phyloP scores from a whole-genome alignment of 2,113 vertebrate species.

The Corythornis vintsioides region DNA sequence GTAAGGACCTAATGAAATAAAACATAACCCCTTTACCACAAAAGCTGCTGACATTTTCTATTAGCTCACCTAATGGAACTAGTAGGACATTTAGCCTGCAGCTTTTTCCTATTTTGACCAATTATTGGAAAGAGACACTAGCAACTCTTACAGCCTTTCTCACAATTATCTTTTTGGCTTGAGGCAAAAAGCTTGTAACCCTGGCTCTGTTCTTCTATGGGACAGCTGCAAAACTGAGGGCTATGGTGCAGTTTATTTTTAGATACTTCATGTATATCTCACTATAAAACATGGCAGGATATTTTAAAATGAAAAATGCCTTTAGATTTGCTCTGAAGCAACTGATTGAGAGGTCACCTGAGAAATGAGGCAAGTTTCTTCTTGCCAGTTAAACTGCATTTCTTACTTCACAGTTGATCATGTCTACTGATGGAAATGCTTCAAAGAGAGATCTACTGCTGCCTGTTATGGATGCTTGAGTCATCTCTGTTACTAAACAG shows the following conservation, averaged over 20 bases:
- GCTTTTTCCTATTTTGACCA: constrained; percentile 8
- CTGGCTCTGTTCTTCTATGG: neutral
- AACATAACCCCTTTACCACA: neutral
- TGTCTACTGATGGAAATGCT: neutral
- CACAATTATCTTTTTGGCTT: neutral
- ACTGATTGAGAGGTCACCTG: neutral
- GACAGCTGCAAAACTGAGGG: neutral
- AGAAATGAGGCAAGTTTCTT: neutral
- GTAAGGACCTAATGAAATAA: neutral
- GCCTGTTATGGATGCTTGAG: neutral
- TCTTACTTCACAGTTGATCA: neutral
- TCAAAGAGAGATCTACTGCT: neutral
- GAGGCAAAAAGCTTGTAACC: constrained; percentile 5
- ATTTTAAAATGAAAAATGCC: neutral
- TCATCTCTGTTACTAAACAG: neutral
- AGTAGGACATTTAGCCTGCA: neutral
- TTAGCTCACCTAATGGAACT: constrained; percentile 1
- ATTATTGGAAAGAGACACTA: neutral
- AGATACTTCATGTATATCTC: neutral
- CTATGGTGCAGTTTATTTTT: neutral
- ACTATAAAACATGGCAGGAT: neutral
- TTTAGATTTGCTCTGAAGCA: neutral
- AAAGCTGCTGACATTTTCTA: constrained; percentile 25
- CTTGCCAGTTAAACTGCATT: neutral
- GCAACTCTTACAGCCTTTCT: constrained; percentile 1